These are phyloP conservation scores for Cacatua alba DNA, from an alignment of 2,113 vertebrate species.

Conservation along the genomic window DNA sequence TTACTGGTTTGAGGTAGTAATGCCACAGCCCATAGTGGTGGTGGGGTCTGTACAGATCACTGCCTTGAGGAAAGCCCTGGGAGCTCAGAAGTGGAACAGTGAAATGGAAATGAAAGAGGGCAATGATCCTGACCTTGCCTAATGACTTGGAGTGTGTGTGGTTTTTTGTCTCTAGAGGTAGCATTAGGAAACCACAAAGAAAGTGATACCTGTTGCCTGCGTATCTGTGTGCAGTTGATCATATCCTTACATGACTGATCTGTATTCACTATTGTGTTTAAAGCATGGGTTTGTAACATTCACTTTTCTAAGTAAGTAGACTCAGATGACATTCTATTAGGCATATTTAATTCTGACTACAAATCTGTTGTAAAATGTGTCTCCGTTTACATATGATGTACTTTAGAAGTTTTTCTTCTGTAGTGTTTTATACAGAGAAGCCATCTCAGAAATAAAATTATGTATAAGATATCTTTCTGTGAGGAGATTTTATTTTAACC, in stretches of 20 bases:
- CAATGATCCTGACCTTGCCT: background rate
- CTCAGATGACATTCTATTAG: background rate
- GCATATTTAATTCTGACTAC: background rate
- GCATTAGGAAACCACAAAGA: background rate
- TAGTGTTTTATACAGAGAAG: background rate
- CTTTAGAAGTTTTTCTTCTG: background rate
- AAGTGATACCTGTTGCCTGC: background rate
- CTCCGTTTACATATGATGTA: background rate
- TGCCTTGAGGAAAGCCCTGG: background rate
- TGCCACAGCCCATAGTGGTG: background rate
- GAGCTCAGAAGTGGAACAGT: background rate
- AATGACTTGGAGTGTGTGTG: background rate
- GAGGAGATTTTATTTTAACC: background rate
- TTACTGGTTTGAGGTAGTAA: background rate
- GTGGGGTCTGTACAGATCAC: background rate
- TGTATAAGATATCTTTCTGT: background rate
- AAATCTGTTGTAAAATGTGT: background rate
- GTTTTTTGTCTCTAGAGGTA: background rate
- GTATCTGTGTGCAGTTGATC: background rate
- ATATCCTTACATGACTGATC: background rate
- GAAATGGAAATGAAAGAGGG: background rate
- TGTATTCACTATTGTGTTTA: background rate
- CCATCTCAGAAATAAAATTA: background rate
- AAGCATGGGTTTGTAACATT: background rate
- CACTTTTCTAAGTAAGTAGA: background rate